These are phyloP conservation scores for Tethea ocularis DNA, from an alignment of 2,888 invertebrate genomes.

Conservation along the genomic window DNA sequence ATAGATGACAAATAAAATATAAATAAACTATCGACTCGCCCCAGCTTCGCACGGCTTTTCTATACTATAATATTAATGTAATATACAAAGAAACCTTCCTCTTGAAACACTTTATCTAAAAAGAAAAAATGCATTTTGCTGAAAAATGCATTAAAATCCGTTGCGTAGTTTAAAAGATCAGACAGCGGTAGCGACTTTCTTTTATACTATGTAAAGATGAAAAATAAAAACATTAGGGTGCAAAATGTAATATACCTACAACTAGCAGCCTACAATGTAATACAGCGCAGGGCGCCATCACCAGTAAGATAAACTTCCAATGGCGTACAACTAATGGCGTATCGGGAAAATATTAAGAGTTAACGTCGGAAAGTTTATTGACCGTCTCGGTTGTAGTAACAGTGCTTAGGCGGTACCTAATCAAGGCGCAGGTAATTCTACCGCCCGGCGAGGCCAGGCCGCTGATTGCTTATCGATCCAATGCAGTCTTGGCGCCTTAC, in stretches of 20 bases:
- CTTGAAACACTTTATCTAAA: too few relatives aligned
- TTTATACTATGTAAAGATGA: too few relatives aligned
- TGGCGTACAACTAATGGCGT: constrained; percentile 12
- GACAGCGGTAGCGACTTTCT: too few relatives aligned
- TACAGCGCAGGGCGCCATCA: constrained; percentile 2
- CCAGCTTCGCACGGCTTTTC: too few relatives aligned
- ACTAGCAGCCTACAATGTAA: not conserved
- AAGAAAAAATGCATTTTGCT: too few relatives aligned
- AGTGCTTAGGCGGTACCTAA: constrained; percentile 66
- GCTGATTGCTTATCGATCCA: constrained; percentile 79
- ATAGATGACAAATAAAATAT: too few relatives aligned
- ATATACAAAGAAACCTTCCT: too few relatives aligned
- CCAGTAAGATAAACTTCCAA: constrained; percentile 9
- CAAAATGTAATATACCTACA: not conserved
- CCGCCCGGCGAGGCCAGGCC: constrained; percentile 31
- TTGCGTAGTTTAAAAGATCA: too few relatives aligned
- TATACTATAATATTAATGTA: too few relatives aligned
- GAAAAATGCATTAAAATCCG: too few relatives aligned
- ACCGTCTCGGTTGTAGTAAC: constrained; percentile 42
- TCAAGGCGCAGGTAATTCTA: constrained; percentile 69
- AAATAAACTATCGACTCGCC: too few relatives aligned
- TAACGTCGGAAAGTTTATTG: constrained; percentile 38
- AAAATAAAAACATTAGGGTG: not conserved
- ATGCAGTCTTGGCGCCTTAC: constrained; percentile 47
- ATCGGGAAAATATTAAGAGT: constrained; percentile 12